phyloP scores from a whole-genome alignment of 2,797 vertebrate species.

The Emys orbicularis region DNA sequence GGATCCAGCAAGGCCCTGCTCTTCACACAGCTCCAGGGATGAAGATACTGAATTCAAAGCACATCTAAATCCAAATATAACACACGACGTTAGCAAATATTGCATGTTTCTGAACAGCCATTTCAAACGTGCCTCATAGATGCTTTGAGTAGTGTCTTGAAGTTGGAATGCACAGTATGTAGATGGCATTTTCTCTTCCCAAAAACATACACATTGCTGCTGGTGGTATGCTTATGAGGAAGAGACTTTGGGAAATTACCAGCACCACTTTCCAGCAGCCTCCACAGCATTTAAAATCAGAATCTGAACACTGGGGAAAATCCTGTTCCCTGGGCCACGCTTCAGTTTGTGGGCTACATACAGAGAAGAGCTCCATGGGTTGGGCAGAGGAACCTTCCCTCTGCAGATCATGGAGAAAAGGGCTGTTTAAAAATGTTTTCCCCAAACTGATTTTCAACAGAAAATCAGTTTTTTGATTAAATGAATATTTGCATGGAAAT shows the following conservation, averaged over 20 bases:
- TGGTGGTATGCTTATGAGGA: background rate
- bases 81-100: background rate
- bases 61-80: background rate
- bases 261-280: background rate
- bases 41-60: slow-evolving; percentile 3
- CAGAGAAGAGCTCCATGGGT: background rate
- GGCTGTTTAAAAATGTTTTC: background rate
- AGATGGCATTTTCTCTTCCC: background rate
- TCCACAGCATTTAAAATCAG: background rate
- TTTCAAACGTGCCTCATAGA: background rate
- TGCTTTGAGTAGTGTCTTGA: background rate
- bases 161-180: background rate
- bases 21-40: background rate
- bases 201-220: background rate
- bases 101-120: background rate
- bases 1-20: background rate
- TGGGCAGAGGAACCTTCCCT: background rate
- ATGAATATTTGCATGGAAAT: background rate
- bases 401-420: background rate
- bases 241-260: background rate
- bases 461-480: background rate
- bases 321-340: background rate
- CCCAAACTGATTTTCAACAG: background rate
- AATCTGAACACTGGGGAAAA: background rate
- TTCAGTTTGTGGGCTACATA: background rate